phyloP scores from a whole-genome alignment of 2,888 invertebrate genomes.

The Sinohyriopsis cumingii region DNA sequence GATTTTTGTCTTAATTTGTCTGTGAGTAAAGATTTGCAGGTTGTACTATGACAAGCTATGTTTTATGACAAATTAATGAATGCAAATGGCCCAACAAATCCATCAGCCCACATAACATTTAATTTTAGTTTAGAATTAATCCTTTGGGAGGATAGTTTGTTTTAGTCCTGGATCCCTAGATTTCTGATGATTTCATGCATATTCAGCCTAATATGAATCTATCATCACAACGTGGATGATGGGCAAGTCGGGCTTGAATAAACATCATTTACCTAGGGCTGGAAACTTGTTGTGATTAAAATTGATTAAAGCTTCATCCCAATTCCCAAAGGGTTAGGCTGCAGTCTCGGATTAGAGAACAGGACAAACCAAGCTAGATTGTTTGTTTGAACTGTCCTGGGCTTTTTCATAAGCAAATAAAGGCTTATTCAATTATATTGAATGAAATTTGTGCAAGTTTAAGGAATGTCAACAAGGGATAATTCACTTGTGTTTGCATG shows the following conservation, averaged over 20 bases:
- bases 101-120: constrained; percentile 16
- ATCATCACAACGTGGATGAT: constrained; percentile 28
- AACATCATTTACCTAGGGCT: constrained; percentile 54
- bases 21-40: too few species aligned
- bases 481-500: constrained; percentile 49
- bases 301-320: constrained; percentile 56
- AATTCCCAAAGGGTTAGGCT: constrained; percentile 49
- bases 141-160: constrained; percentile 30
- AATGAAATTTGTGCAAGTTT: constrained; percentile 59
- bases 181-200: constrained; percentile 32
- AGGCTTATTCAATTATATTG: constrained; percentile 58
- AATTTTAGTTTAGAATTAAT: constrained; percentile 22
- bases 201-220: constrained; percentile 36
- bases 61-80: constrained; percentile 11
- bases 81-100: constrained; percentile 6
- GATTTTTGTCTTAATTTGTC: too few species aligned
- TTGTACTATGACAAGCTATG: not conserved
- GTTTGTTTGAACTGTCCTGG: constrained; percentile 48
- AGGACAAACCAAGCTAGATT: constrained; percentile 50
- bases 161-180: constrained; percentile 28
- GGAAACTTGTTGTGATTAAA: constrained; percentile 60
- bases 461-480: constrained; percentile 46
- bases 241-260: constrained; percentile 40
- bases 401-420: constrained; percentile 52
- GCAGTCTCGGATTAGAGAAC: constrained; percentile 43